These are phyloP conservation scores for Eustalomyia histrio DNA, from an alignment of 2,888 invertebrate species.

Conservation along the genomic window DNA sequence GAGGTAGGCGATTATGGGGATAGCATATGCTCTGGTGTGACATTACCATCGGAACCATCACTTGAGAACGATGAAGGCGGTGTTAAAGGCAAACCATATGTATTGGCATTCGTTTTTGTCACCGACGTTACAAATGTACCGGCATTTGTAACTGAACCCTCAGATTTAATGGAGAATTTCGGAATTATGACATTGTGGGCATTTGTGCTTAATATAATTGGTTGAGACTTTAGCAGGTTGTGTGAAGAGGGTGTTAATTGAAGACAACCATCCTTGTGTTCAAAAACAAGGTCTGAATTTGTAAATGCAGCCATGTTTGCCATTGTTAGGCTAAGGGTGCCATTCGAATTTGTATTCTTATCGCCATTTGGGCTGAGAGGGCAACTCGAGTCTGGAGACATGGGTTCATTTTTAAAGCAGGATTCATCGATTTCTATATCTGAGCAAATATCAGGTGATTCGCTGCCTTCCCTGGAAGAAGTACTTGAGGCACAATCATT, in stretches of 20 bases:
- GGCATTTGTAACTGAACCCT: slow-evolving; percentile 71
- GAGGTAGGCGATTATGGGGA: slow-evolving; percentile 82
- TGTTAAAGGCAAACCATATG: slow-evolving; percentile 88
- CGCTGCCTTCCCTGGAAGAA: slow-evolving; percentile 73
- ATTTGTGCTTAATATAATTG: slow-evolving; percentile 73
- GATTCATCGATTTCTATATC: slow-evolving; percentile 79
- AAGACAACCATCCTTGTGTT: slow-evolving; percentile 84
- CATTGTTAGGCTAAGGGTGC: slow-evolving; percentile 74
- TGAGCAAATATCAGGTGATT: slow-evolving; percentile 76
- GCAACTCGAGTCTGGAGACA: slow-evolving; percentile 87
- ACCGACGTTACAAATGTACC: slow-evolving; percentile 54
- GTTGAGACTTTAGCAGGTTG: slow-evolving; percentile 80
- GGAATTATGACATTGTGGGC: slow-evolving; percentile 81
- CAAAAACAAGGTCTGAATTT: slow-evolving; percentile 83
- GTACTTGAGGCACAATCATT: slow-evolving; percentile 71
- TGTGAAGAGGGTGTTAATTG: slow-evolving; percentile 81
- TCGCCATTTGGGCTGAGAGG: slow-evolving; percentile 83
- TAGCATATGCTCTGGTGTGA: slow-evolving; percentile 83
- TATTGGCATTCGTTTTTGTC: slow-evolving; percentile 62
- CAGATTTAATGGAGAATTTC: slow-evolving; percentile 87
- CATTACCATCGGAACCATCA: slow-evolving; percentile 89
- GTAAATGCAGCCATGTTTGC: slow-evolving; percentile 80
- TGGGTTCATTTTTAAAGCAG: slow-evolving; percentile 88
- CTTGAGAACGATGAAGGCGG: slow-evolving; percentile 91
- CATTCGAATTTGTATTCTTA: slow-evolving; percentile 48